Base-by-base conservation (phyloP, 2,113 vertebrate genomes). In the Poecilia latipinna region DNA sequence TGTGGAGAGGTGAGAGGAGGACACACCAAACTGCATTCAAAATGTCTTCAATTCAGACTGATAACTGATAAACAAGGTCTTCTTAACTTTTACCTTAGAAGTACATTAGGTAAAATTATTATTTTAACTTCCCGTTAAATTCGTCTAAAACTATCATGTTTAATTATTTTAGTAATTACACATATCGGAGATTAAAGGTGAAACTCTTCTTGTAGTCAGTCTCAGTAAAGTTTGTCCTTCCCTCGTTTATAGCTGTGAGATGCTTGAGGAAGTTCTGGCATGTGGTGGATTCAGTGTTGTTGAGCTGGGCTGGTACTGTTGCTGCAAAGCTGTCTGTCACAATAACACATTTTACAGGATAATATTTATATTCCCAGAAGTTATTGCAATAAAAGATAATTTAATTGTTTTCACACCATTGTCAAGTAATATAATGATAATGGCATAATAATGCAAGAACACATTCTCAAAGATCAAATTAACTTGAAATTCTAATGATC, bases 1-100 rank as follows among this genome's bases (percentile, higher is more conserved):
- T 1, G 2, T 13, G 10, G 1, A 69, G 31, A 61, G 86, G 90
- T 90, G 54, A 86, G 8, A 29, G 22, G 7, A 17, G 28, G 3
- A 7, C 3, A 3, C 19, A 65, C 72, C 62, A 66, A 70, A 75
- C 73, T 24, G 0, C 19, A 54, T 35, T 68, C 13, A 80, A 35
- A 74, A 72, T 32, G 0, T 12, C 44, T 2, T 0, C 17, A 26
- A 57, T 80, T 80, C 17, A 57, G 4, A 12, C 0, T 39, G 62
- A 5, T 0, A 1, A 2, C 26, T 48, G 28, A 12, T 26, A 33
- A 12, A 17, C 12, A 26, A 1, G 0, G 1, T 57, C 3, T 12
- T 13, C 1, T 26, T 35, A 3, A 0, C 0, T 3, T 0, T 0
- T 12, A 75, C 2, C 28, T 24, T 12, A 57, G 0, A 15, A 33